Evolutionary conservation across 2,113 vertebrate species (phyloP), one percentile per base, ranked within the genome.

Genomic region (Rhagologus leucostigma): DNA sequence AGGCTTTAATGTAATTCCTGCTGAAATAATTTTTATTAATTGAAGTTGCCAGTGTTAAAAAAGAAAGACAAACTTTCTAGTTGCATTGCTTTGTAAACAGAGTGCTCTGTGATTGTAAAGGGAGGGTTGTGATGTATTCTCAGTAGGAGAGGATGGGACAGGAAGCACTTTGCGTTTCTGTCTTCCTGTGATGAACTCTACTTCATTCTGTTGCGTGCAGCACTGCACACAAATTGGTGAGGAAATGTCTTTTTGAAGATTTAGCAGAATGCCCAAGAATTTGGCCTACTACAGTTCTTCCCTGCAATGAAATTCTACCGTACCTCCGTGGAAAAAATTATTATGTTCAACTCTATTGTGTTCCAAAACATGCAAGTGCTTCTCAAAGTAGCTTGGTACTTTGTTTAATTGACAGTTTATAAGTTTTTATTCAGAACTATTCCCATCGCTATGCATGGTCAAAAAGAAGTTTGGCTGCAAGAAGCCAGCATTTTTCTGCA

Each of bases 111-210:
- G 35, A 26, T 80, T 76, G 17, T 2, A 4, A 63, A 67, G 30
- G 44, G 10, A 32, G 33, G 0, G 2, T n/a, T 11, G 2, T 65
- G 35, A 22, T 39, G 6, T 50, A 24, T 35, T 7, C 10, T 9
- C 9, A 26, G 29, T 5, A 32, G 23, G 16, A 90, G 30, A 22
- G 21, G 24, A 71, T 10, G 8, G 32, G 27, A 59, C 21, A 91
- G 33, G 44, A 74, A 67, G 27, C 39, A 18, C 30, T 63, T 79
- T 13, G 5, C 1, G 0, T 47, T 84, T 71, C 39, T 79, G 29
- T 73, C n/a, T 41, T 55, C n/a, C 20, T 81, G 6, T 68, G 78
- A 41, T 68, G 42, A n/a, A 64, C 39, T 57, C 13, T 0, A 1
- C 71, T 88, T 65, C 18, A 19, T 70, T 94, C 78, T 71, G 16